Percentiles rank a stretch among this genome's conserved stretches.
These are phyloP conservation scores for Hypolimnas misippus DNA, from an alignment of 2,888 invertebrate species.

Conservation along the genomic window DNA sequence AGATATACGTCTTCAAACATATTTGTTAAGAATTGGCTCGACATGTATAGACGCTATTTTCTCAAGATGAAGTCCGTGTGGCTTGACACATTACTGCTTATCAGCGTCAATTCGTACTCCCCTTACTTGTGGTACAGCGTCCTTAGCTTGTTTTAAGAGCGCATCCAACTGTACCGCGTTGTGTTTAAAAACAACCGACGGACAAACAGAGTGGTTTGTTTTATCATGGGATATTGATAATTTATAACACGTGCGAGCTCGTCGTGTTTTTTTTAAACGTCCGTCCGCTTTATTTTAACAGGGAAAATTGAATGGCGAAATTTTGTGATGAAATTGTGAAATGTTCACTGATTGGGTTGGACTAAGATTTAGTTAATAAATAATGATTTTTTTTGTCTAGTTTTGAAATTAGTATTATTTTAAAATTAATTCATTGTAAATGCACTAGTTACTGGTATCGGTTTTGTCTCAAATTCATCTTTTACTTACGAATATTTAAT, in stretches of 20 bases:
- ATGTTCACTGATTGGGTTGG: background rate
- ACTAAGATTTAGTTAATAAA: background rate
- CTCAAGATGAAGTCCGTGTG: too few relatives aligned
- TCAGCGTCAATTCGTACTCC: background rate
- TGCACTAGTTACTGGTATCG: too few relatives aligned
- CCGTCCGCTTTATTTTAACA: slow-evolving; percentile 56
- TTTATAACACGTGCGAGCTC: slow-evolving; percentile 67
- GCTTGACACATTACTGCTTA: too few relatives aligned
- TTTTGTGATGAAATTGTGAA: background rate
- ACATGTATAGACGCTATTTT: too few relatives aligned
- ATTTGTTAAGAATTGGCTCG: too few relatives aligned
- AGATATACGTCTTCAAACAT: too few relatives aligned
- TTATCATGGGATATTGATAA: slow-evolving; percentile 83
- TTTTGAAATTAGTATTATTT: too few relatives aligned
- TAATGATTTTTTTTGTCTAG: too few relatives aligned
- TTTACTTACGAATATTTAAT: too few relatives aligned
- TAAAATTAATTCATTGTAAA: too few relatives aligned
- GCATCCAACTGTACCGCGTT: slow-evolving; percentile 46
- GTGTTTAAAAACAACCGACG: slow-evolving; percentile 70
- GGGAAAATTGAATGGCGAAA: slow-evolving; percentile 43
- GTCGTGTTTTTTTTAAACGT: slow-evolving; percentile 50
- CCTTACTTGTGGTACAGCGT: background rate
- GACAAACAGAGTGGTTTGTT: slow-evolving; percentile 72
- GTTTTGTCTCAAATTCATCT: too few relatives aligned
- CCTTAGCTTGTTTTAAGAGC: slow-evolving; percentile 24